Percentiles rank a stretch among this genome's conserved stretches.
Evolutionary conservation across 2,888 invertebrate species (phyloP).

Genomic region (Drosophila mimica): DNA sequence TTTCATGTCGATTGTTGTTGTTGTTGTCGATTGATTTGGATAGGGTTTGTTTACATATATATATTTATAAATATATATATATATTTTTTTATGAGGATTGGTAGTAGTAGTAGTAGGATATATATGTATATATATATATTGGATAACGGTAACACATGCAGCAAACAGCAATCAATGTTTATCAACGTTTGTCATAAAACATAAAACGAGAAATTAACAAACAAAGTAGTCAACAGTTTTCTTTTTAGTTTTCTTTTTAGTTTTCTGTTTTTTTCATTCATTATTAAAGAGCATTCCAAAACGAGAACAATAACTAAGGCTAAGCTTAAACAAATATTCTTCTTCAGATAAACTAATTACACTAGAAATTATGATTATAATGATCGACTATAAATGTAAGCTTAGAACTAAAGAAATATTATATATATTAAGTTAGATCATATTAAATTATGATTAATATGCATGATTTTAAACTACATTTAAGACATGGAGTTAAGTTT

Average conservation of each 20-base stretch:
- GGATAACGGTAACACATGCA: constrained; percentile 56
- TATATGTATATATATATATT: constrained; percentile 29
- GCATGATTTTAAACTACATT: not conserved
- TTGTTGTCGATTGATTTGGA: constrained; percentile 57
- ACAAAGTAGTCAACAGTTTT: constrained; percentile 56
- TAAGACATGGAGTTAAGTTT: constrained; percentile 1
- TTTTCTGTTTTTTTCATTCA: not conserved
- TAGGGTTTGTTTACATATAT: constrained; percentile 35
- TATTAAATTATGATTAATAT: not conserved
- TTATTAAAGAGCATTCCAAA: constrained; percentile 60
- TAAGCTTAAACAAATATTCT: constrained; percentile 40
- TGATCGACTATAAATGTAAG: constrained; percentile 10
- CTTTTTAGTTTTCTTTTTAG: not conserved
- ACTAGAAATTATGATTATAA: constrained; percentile 30
- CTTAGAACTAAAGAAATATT: constrained; percentile 6
- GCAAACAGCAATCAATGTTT: constrained; percentile 66
- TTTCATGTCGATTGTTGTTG: constrained; percentile 64
- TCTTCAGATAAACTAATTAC: constrained; percentile 4
- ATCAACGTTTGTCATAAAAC: constrained; percentile 56
- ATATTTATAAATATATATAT: constrained; percentile 4
- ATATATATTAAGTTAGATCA: constrained; percentile 1
- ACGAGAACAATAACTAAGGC: constrained; percentile 32
- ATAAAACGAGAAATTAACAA: constrained; percentile 63
- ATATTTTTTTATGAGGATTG: constrained; percentile 21
- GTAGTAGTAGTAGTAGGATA: constrained; percentile 44